Conservation (phyloP, 1,140 invertebrate species). For the Orussus abietinus region DNA sequence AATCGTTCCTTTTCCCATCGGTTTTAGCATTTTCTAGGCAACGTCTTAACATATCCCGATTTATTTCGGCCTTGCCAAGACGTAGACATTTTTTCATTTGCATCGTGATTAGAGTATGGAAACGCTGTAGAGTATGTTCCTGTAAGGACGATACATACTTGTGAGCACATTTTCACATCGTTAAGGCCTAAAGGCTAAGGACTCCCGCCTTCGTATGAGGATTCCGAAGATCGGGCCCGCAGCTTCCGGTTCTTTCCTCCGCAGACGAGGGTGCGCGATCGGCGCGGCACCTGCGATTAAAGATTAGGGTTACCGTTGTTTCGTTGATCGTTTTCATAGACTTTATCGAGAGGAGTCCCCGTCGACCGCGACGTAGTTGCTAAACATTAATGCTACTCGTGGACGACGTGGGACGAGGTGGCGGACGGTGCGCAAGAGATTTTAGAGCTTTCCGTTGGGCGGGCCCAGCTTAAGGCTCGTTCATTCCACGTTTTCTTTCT, state of each 20-base stretch:
- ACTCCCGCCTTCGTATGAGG: too few species aligned
- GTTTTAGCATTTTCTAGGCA: too few species aligned
- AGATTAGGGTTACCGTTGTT: conserved; percentile 49
- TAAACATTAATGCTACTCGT: neutral
- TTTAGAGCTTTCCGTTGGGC: neutral
- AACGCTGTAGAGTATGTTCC: neutral
- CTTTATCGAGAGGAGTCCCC: conserved; percentile 49
- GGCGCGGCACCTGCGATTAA: conserved; percentile 20
- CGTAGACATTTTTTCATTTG: too few species aligned
- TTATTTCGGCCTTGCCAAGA: too few species aligned
- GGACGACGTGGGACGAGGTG: neutral
- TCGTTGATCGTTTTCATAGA: conserved; percentile 51
- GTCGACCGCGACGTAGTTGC: conserved; percentile 34
- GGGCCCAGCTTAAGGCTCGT: too few species aligned
- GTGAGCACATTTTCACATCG: conserved; percentile 10
- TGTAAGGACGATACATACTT: conserved; percentile 7
- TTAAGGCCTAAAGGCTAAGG: conserved; percentile 7
- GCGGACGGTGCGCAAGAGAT: conserved; percentile 5
- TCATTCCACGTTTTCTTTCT: too few species aligned
- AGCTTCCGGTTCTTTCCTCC: too few species aligned
- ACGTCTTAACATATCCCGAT: too few species aligned
- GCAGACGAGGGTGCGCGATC: conserved; percentile 7
- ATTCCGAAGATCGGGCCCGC: too few species aligned
- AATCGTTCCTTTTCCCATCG: too few species aligned
- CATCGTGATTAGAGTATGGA: too few species aligned